These are phyloP conservation scores for Leptatherina wallacei DNA, from an alignment of 2,797 vertebrate species.

Conservation along the genomic window DNA sequence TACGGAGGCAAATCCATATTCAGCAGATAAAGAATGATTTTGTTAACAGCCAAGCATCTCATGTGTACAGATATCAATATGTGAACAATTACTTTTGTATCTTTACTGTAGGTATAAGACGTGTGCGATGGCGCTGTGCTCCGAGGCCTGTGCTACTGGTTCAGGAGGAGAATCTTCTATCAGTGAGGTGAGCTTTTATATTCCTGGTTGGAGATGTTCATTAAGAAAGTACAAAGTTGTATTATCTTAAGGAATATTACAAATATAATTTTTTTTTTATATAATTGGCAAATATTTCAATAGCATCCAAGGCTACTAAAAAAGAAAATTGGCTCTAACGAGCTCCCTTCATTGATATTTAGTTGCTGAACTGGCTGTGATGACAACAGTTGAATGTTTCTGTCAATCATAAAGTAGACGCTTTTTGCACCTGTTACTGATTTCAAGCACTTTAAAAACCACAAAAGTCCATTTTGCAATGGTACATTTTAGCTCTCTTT, in stretches of 20 bases:
- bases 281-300: background rate
- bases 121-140: constrained; percentile 87
- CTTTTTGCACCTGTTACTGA: background rate
- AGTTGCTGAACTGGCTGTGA: background rate
- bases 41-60: constrained; percentile 21
- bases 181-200: constrained; percentile 64
- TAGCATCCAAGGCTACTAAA: background rate
- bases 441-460: background rate
- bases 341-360: background rate
- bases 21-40: constrained; percentile 50
- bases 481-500: background rate
- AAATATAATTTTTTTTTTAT: too few relatives aligned
- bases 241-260: background rate
- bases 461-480: background rate
- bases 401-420: background rate
- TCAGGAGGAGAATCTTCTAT: constrained; percentile 69
- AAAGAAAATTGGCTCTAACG: background rate
- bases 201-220: background rate
- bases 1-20: constrained; percentile 63
- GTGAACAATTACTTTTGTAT: constrained; percentile 8
- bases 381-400: background rate
- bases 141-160: constrained; percentile 81
- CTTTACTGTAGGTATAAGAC: constrained; percentile 47
- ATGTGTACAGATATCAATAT: constrained; percentile 42
- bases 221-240: background rate